Percentiles rank a stretch among this genome's conserved stretches.
These are phyloP conservation scores for Rhyacophila evoluta DNA, from an alignment of 2,888 invertebrate genomes.

Conservation along the genomic window DNA sequence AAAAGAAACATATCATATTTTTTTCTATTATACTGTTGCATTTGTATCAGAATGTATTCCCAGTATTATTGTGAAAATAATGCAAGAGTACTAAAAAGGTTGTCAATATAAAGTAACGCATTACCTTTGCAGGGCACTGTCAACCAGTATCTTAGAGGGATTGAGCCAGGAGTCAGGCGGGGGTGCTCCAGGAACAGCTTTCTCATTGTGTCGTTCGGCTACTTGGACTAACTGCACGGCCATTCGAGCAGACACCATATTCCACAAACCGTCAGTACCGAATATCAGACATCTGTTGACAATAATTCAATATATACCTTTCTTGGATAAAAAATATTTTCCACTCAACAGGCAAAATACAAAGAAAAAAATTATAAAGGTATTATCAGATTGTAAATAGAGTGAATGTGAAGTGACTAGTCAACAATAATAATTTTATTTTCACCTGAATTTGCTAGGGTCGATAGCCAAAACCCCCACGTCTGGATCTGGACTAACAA, in stretches of 20 bases:
- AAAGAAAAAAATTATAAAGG: too few relatives aligned
- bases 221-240: slow-evolving; percentile 88
- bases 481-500: slow-evolving; percentile 98
- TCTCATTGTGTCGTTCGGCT: slow-evolving; percentile 84
- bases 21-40: too few relatives aligned
- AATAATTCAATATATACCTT: too few relatives aligned
- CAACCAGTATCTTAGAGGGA: slow-evolving; percentile 91
- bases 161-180: slow-evolving; percentile 78
- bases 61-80: too few relatives aligned
- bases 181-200: slow-evolving; percentile 64
- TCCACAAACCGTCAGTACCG: slow-evolving; percentile 97
- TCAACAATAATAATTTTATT: too few relatives aligned
- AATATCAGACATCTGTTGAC: slow-evolving; percentile 85
- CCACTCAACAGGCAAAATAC: slow-evolving; percentile 21
- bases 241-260: slow-evolving; percentile 88
- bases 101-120: too few relatives aligned
- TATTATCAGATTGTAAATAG: too few relatives aligned
- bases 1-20: too few relatives aligned
- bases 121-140: slow-evolving; percentile 78
- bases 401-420: too few relatives aligned
- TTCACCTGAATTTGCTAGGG: slow-evolving; percentile 75
- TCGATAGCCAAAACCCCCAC: slow-evolving; percentile 88
- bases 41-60: too few relatives aligned
- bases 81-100: too few relatives aligned
- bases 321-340: too few relatives aligned